Evolutionary conservation across 2,888 invertebrate genomes (phyloP).

Genomic region (Argyra leucocephala): DNA sequence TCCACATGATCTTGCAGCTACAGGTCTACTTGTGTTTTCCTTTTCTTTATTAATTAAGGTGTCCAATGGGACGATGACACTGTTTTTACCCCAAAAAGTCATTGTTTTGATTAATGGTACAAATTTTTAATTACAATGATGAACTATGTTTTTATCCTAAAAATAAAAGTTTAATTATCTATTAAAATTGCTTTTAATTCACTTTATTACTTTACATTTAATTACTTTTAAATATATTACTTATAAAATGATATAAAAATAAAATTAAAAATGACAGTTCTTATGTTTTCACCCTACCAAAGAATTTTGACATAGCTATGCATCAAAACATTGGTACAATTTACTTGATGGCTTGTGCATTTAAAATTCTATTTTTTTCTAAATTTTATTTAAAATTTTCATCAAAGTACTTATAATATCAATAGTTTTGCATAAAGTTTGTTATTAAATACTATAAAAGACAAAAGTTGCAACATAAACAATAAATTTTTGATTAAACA

Average conservation of each 20-base stretch:
- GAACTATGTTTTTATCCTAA: no score
- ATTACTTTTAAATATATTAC: neutral
- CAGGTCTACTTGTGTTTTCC: conserved; percentile 76
- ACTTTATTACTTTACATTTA: no score
- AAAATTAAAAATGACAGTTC: neutral
- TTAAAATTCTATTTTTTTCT: neutral
- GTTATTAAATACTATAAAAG: neutral
- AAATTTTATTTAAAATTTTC: neutral
- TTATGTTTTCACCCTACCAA: neutral
- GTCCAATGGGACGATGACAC: conserved; percentile 55
- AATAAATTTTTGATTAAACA: neutral
- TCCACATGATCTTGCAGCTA: conserved; percentile 80
- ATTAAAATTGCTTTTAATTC: no score
- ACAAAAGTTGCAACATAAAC: neutral
- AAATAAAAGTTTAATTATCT: no score
- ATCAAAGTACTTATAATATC: no score
- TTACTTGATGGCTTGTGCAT: neutral
- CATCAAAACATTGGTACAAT: neutral
- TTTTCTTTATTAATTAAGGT: conserved; percentile 52
- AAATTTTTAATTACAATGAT: no score
- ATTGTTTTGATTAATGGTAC: conserved; percentile 32
- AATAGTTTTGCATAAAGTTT: no score
- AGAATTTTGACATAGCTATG: conserved; percentile 6
- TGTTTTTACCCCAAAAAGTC: conserved; percentile 58
- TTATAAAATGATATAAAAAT: neutral